A percentile compares a stretch with the other conserved stretches of the same genome.
phyloP scores from a whole-genome alignment of 2,888 invertebrate genomes.

The Aleiodes testaceus region DNA sequence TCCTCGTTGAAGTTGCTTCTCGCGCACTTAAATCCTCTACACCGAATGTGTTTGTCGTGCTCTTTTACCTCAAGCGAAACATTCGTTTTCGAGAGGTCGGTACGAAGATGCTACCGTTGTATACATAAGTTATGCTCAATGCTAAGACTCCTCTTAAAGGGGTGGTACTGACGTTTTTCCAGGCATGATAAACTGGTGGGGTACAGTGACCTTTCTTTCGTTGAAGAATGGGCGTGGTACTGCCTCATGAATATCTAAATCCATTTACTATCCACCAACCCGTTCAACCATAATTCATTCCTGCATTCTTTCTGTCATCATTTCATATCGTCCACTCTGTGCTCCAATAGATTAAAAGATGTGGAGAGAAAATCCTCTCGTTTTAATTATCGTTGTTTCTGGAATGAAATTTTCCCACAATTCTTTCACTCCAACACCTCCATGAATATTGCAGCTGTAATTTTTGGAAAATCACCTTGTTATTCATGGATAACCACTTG shows the following conservation, averaged over 20 bases:
- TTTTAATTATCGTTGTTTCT: not conserved
- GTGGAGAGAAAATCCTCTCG: conserved; percentile 22
- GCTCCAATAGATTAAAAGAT: conserved; percentile 29
- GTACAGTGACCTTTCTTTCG: conserved; percentile 32
- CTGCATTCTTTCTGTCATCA: conserved; percentile 39
- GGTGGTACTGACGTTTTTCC: conserved; percentile 32
- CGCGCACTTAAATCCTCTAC: conserved; percentile 42
- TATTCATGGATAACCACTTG: not conserved
- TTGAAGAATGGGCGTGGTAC: conserved; percentile 32
- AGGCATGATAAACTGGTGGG: conserved; percentile 32
- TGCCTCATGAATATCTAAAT: conserved; percentile 54
- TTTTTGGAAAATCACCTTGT: too few relatives aligned
- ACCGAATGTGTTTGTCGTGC: conserved; percentile 58
- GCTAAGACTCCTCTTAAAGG: conserved; percentile 17
- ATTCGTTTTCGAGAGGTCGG: conserved; percentile 47
- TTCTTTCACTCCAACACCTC: too few relatives aligned
- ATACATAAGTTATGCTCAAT: conserved; percentile 29
- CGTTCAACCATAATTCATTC: conserved; percentile 44
- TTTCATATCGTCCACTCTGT: conserved; percentile 32
- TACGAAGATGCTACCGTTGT: conserved; percentile 39
- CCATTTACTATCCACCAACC: conserved; percentile 48
- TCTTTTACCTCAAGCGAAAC: conserved; percentile 53
- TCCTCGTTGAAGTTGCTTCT: conserved; percentile 37
- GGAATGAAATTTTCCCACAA: too few relatives aligned
- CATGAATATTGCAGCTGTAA: too few relatives aligned